Evolutionary conservation across 2,113 vertebrate species (phyloP).

Genomic region (Poicephalus gulielmi): DNA sequence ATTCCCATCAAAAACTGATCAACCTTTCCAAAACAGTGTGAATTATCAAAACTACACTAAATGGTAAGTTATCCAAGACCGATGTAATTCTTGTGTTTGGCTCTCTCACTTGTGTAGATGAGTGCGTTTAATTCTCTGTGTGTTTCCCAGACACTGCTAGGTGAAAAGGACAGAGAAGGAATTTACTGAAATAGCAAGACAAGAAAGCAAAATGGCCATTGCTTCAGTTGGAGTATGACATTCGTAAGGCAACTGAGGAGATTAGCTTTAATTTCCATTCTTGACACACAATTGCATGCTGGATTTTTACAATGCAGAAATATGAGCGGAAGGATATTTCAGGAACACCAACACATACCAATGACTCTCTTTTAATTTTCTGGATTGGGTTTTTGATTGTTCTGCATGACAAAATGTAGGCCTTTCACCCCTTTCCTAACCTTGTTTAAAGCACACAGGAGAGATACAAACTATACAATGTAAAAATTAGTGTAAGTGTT

Average conservation of each 20-base stretch:
- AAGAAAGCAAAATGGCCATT: background rate
- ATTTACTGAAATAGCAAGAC: background rate
- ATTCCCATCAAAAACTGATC: background rate
- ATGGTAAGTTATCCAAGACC: background rate
- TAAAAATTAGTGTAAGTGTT: background rate
- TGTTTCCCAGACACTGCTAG: background rate
- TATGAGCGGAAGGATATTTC: background rate
- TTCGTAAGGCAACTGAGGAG: background rate
- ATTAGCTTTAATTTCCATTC: conserved; percentile 13
- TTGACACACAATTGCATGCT: background rate
- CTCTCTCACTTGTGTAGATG: background rate
- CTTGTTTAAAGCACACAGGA: background rate
- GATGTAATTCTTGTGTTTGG: background rate
- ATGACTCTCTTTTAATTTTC: background rate
- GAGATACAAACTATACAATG: background rate
- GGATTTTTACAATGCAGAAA: conserved; percentile 14
- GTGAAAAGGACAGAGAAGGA: background rate
- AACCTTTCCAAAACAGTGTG: background rate
- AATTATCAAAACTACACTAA: background rate
- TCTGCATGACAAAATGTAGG: background rate
- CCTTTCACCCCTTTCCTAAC: background rate
- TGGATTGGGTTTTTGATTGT: conserved; percentile 5
- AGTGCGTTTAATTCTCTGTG: background rate
- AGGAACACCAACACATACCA: background rate
- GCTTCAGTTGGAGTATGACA: background rate